A percentile compares a stretch with the other conserved stretches of the same genome.
phyloP scores from a whole-genome alignment of 2,888 invertebrate genomes.

The Cylloceria caligata region DNA sequence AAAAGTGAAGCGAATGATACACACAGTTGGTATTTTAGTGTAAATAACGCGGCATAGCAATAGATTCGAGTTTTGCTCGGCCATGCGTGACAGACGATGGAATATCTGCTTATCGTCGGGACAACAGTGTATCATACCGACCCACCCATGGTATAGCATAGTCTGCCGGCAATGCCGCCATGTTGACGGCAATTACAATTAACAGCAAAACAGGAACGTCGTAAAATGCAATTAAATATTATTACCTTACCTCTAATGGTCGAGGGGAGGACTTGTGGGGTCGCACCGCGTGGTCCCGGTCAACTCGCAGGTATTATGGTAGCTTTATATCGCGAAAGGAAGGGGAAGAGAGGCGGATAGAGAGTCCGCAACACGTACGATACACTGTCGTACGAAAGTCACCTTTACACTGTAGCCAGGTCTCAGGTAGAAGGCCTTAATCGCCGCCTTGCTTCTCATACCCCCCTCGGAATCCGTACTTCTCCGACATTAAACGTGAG shows the following conservation, averaged over 20 bases:
- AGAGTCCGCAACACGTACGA: constrained; percentile 4
- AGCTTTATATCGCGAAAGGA: constrained; percentile 54
- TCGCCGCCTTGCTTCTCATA: constrained; percentile 33
- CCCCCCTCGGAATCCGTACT: constrained; percentile 21
- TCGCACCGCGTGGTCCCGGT: constrained; percentile 53
- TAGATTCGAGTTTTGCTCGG: constrained; percentile 38
- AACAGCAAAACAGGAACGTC: constrained; percentile 82
- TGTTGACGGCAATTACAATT: constrained; percentile 83
- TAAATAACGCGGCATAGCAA: constrained; percentile 9
- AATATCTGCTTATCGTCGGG: constrained; percentile 66
- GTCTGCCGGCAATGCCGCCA: constrained; percentile 56
- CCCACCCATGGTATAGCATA: constrained; percentile 11
- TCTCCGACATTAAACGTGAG: constrained; percentile 29
- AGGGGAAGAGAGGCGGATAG: constrained; percentile 31
- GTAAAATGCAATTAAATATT: constrained; percentile 84
- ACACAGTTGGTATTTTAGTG: constrained; percentile 24
- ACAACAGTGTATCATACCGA: constrained; percentile 64
- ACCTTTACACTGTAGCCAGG: constrained; percentile 27
- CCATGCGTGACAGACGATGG: constrained; percentile 67
- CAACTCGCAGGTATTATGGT: constrained; percentile 54
- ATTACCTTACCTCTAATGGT: constrained; percentile 82
- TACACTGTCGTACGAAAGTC: constrained; percentile 16
- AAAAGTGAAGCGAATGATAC: constrained; percentile 26
- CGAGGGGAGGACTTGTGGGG: constrained; percentile 64
- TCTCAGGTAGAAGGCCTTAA: constrained; percentile 58